Evolutionary conservation across 2,797 vertebrate genomes (phyloP), one percentile per base, ranked within the genome.

Genomic region (Sebastes diaconus): DNA sequence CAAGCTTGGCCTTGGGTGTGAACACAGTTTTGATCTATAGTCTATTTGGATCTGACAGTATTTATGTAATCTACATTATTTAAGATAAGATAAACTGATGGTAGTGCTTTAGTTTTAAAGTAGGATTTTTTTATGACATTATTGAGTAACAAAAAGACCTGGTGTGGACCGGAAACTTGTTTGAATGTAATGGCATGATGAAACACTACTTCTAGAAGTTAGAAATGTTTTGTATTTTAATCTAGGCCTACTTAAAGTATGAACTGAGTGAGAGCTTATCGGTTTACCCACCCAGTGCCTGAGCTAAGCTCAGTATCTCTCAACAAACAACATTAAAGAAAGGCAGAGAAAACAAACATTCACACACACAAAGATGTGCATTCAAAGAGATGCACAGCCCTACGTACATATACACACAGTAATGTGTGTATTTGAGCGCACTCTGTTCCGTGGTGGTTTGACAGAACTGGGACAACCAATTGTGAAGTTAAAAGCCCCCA

Each of bases 391-490:
- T 78, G 25, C 46, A 65, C 46, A 68, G 59, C 36, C 16, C 58
- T 34, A 55, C 29, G 24, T 66, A 59, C 34, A 73, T 24, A 64
- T 18, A 76, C 20, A 84, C n/a, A 54, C 68, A 75, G 30, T 59
- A 80, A 79, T 16, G 13, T 67, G 74, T 84, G 75, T 66, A 61
- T 87, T 84, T 85, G 72, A 75, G 70, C 29, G 8, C 70, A 71
- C 61, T 80, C 46, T 60, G 68, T 84, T 81, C 71, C 42, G 36
- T 75, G 69, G 83, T 84, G 69, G 32, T 73, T 61, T 93, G 92
- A 93, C 92, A 94, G 88, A 94, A 92, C 84, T 93, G 81, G 92
- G 93, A 87, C 92, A 93, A 83, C 81, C 90, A 87, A 84, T 92
- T 91, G 91, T 92, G 84, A 88, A 87, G 90, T 91, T 90, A 89